Percentiles rank a stretch among this genome's conserved stretches.
Evolutionary conservation across 2,888 invertebrate species (phyloP).

Genomic region (Drosophila melanocephala): DNA sequence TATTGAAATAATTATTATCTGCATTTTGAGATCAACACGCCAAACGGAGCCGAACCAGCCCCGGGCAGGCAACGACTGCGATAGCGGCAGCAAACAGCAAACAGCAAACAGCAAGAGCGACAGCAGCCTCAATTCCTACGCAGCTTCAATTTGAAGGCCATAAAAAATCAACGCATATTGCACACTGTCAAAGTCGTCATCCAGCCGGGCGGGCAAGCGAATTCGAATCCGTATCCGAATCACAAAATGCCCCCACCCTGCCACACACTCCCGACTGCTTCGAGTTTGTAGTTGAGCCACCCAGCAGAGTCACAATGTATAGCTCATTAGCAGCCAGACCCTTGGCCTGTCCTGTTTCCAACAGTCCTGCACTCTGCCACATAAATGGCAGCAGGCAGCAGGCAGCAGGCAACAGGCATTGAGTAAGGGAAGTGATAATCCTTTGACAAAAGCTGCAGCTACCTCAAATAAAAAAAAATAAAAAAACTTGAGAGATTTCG

Average conservation of each 20-base stretch:
- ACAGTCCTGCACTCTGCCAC: conserved; percentile 10
- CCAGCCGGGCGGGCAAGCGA: conserved; percentile 5
- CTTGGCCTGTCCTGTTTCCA: conserved; percentile 15
- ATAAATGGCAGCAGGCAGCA: not conserved
- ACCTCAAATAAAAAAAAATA: conserved; percentile 1
- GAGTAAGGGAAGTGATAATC: conserved; percentile 73
- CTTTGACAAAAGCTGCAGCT: conserved; percentile 72
- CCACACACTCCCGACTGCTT: not conserved
- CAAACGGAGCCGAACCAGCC: conserved; percentile 60
- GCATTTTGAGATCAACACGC: conserved; percentile 80
- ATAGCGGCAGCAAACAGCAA: conserved; percentile 1
- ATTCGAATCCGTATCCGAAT: conserved; percentile 11
- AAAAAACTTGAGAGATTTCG: conserved; percentile 58
- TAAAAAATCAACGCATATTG: conserved; percentile 84
- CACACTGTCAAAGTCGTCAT: conserved; percentile 81
- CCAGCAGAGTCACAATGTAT: conserved; percentile 33
- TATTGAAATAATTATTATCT: conserved; percentile 85
- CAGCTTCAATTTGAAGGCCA: conserved; percentile 83
- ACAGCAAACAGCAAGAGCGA: conserved; percentile 5
- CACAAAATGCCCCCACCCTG: conserved; percentile 13
- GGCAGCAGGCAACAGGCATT: not conserved
- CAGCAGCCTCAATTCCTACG: conserved; percentile 35
- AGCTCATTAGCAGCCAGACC: conserved; percentile 54
- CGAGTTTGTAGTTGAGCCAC: not conserved
- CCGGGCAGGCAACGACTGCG: conserved; percentile 2